Evolutionary conservation across 2,113 vertebrate species (phyloP), one percentile per base, ranked within the genome.

Genomic region (Tricholaema leucomelas): DNA sequence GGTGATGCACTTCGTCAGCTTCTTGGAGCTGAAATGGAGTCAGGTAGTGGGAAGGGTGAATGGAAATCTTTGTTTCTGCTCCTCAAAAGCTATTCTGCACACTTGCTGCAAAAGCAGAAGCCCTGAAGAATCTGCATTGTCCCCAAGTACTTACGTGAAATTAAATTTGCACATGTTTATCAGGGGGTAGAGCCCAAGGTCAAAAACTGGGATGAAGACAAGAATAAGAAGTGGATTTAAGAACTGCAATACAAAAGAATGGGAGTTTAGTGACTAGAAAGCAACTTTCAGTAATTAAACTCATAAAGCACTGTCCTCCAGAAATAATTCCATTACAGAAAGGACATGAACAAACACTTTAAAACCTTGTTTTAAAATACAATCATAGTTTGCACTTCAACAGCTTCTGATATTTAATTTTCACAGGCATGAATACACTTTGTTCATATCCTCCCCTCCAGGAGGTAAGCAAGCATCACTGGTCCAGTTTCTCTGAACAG

Each of bases 171-270:
- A 99, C 81, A 98, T 96, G 88, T 94, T 93, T 48, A 99, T 69
- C 55, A 99, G 98, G 9, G 98, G 99, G 92, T 99, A 99, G 75
- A 99, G 92, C 46, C 98, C 96, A 96, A 99, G 96, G 95, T 99
- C 99, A 97, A 99, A 99, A 93, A 99, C 72, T 18, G 99, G 99
- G 81, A 99, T 98, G 84, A 99, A 99, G 91, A 99, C 44, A 85
- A 99, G 98, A 94, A 99, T 99, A 97, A 99, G 96, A 96, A 99
- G 96, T 82, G 99, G 98, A 71, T 99, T 99, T 96, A 99, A 93
- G 93, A 99, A 98, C 99, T 99, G 97, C 67, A 98, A 97, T 64
- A 91, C 77, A 94, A 97, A 93, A 96, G 59, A 94, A 95, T 61
- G 38, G 28, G 61, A 91, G 46, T 93, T 97, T 84, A 95, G 88